Evolutionary conservation across 2,797 vertebrate species (phyloP), one percentile per base, ranked within the genome.

Genomic region (Limnodromus scolopaceus): DNA sequence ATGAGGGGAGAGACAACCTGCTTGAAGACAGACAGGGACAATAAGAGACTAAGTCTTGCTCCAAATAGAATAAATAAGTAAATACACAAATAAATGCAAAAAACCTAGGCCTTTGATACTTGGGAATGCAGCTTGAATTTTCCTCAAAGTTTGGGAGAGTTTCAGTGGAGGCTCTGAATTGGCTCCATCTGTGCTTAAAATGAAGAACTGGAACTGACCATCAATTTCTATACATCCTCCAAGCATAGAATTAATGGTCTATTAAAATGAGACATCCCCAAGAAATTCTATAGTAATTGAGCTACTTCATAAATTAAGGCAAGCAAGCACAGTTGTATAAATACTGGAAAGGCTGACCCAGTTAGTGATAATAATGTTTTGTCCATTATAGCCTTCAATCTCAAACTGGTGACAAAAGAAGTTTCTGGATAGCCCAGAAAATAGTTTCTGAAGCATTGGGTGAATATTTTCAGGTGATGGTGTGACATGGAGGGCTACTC

Each of bases 241-340:
- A 92, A 89, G 91, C 64, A 87, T 9, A 84, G 46, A 92, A 97
- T 95, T 95, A 93, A 94, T 93, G 75, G 58, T 69, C 36, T 75
- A 84, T 96, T 93, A 93, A 96, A 95, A 95, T 72, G 83, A 96
- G 87, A 79, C 87, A 91, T 95, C 72, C 89, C 66, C 46, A 74
- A 94, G 87, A 96, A 96, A 95, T 94, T 88, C 89, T 93, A 54
- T 84, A 88, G 83, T 82, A 93, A 94, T 89, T 89, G 69, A 92
- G 81, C 65, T 75, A 65, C 41, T 80, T 90, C 81, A 87, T 85
- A 93, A 89, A 94, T 96, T 93, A 96, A 95, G 74, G 65, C 77
- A 79, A 82, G 63, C 36, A 87, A 94, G 45, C 61, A 70, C 53
- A 88, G 41, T 96, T 92, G 51, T 84, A 92, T 48, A 88, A 91